These are phyloP conservation scores for Pygoscelis antarcticus DNA, from an alignment of 2,113 vertebrate genomes.

Conservation along the genomic window DNA sequence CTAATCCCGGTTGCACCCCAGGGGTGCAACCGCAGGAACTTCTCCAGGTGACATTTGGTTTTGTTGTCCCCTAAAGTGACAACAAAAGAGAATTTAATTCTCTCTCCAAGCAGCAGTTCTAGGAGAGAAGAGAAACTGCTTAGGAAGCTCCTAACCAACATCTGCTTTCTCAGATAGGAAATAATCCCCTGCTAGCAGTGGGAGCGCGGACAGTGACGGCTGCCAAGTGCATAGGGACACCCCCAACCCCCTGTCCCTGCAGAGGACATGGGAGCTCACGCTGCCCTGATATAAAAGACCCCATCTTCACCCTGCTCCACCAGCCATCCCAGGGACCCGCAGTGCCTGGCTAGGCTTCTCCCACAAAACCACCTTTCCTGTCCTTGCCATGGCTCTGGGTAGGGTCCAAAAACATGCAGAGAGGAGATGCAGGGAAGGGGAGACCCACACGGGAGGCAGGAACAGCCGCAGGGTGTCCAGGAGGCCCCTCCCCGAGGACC, in stretches of 20 bases:
- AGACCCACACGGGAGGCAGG: accelerated
- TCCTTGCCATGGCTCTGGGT: neutral
- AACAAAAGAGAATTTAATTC: conserved; percentile 49
- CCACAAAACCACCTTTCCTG: neutral
- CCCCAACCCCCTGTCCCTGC: neutral
- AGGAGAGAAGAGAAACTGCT: conserved; percentile 33
- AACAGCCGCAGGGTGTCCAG: neutral
- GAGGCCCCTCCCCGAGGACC: accelerated
- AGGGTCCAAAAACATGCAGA: neutral
- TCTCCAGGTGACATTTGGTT: conserved; percentile 22
- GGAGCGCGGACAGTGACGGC: neutral
- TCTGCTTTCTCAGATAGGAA: conserved; percentile 54
- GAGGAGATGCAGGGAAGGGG: neutral
- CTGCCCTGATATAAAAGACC: accelerated
- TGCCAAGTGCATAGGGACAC: neutral
- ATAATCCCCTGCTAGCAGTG: neutral
- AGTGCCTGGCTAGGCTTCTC: neutral
- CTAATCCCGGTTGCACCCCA: neutral
- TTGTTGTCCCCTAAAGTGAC: conserved; percentile 7
- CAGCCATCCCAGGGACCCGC: neutral
- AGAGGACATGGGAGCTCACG: neutral
- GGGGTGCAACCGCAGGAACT: neutral
- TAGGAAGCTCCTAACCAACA: conserved; percentile 36
- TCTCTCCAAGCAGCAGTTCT: conserved; percentile 12
- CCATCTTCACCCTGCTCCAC: neutral